Evolutionary conservation across 2,888 invertebrate species (phyloP), one percentile per base, ranked within the genome.

Genomic region (Mimumesa dahlbomi): DNA sequence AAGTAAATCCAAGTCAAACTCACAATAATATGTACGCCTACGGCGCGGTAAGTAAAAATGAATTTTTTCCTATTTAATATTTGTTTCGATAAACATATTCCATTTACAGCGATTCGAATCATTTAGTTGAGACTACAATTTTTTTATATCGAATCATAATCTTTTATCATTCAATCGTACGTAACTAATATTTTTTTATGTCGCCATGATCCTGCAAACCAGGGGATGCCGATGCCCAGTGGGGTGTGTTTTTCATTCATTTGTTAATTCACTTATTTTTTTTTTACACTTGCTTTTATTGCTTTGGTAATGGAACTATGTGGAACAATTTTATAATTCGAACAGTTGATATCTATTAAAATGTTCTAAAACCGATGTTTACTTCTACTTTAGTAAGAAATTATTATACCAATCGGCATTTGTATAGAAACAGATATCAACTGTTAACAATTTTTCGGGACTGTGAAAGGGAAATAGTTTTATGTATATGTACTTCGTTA

Each of bases 1-100:
- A 99, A 93, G 99, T 99, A 66, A 99, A 99, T 90, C 99, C 99
- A n/a, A 99, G 99, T 84, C 97, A 98, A 90, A 99, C 99, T 14
- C 99, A 99, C 91, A 99, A 99, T 92, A 99, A 98, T 90, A 97
- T 97, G 96, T 98, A 97, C 90, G 95, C 96, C 40, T 98, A 97
- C 90, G 96, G 96, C 85, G 96, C 96, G 93, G 96, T 95, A 90
- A 94, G 95, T 93, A 76, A 50, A 34, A 46, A 13, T 19, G 4
- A 57, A 13, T 36, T 18, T n/a, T 19, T 13, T 54, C 11, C 5
- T 11, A 11, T 7, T 31, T 36, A n/a, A n/a, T n/a, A n/a, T n/a
- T 48, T 31, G 16, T 7, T 14, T 18, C 0, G 25, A n/a, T 36
- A 13, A 36, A 34, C 48, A 13, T 14, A 11, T 36, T 9, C 19